A percentile compares a stretch with the other conserved stretches of the same genome.
These are phyloP conservation scores for Elephantulus edwardii DNA, from an alignment of 2,113 vertebrate species.

Conservation along the genomic window DNA sequence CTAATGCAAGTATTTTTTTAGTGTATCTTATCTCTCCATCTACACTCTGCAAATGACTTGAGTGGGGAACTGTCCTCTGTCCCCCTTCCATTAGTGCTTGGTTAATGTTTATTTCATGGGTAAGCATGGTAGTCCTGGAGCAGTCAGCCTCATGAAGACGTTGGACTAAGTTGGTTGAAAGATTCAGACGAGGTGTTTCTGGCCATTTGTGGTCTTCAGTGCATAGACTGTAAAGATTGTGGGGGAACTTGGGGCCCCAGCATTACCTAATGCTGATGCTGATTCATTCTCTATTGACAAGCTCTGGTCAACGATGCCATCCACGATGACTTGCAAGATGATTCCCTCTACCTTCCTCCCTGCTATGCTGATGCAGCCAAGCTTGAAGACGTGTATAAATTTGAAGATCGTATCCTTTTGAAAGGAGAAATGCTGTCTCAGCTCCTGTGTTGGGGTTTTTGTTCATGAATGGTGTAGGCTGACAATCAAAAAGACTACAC, in stretches of 20 bases:
- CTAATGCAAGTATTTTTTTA: background rate
- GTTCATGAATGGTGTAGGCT: background rate
- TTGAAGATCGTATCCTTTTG: constrained; percentile 93
- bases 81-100: background rate
- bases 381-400: constrained; percentile 89
- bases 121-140: background rate
- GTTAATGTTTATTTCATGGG: background rate
- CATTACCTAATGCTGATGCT: background rate
- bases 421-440: background rate
- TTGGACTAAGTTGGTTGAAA: background rate
- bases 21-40: background rate
- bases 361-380: constrained; percentile 85
- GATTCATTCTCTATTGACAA: constrained; percentile 66
- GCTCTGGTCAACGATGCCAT: constrained; percentile 89
- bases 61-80: background rate
- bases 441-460: background rate
- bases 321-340: constrained; percentile 78
- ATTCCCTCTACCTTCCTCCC: constrained; percentile 87
- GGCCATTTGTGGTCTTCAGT: background rate
- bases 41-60: background rate
- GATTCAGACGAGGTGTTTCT: background rate
- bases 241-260: background rate
- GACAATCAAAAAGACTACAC: background rate
- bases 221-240: background rate
- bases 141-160: background rate